Base-by-base conservation (phyloP, 2,113 vertebrate species). In the Scytalopus superciliaris region DNA sequence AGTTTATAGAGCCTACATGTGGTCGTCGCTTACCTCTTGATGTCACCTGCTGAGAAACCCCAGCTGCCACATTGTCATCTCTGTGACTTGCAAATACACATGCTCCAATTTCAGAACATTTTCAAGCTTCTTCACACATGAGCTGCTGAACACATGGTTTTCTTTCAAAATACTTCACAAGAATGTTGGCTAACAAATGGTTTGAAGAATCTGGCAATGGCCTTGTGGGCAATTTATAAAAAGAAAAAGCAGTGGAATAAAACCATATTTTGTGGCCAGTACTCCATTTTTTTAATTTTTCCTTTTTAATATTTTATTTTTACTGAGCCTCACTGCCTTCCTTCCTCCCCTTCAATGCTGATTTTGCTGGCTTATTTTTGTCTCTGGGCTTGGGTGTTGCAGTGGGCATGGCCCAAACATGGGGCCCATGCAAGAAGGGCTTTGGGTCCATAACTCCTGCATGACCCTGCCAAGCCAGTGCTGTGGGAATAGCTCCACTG, bases 111-210 rank as follows among this genome's bases (percentile, higher is more conserved):
- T 81, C 87, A 78, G 94, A 92, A 72, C 37, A 73, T 81, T 92
- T 90, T 93, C 60, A 78, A 93, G 75, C 49, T 78, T 92, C 79
- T 95, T 90, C 92, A 93, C 94, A 94, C 90, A 93, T 84, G 87
- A 94, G 80, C 68, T 90, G 90, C 49, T 3, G 86, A 89, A 92
- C 94, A 96, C 93, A 96, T 90, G 90, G 79, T 94, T 93, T 81
- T 94, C 96, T 90, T 95, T 93, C 88, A 93, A 84, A 95, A 79
- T 89, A 78, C 88, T 97, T 94, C 76, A 77, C 90, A 92, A 57
- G 93, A 90, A 89, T 90, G 92, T 90, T 92, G 94, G 93, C 85
- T 96, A 90, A 94, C 87, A 96, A 93, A 90, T 1, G 31, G 30
- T 57, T 56, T 1, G 11, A 75, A 73, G 76, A 92, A 95, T 95